A percentile compares a stretch with the other conserved stretches of the same genome.
These are phyloP conservation scores for Tigriopus californicus DNA, from an alignment of 2,888 invertebrate species.

Conservation along the genomic window DNA sequence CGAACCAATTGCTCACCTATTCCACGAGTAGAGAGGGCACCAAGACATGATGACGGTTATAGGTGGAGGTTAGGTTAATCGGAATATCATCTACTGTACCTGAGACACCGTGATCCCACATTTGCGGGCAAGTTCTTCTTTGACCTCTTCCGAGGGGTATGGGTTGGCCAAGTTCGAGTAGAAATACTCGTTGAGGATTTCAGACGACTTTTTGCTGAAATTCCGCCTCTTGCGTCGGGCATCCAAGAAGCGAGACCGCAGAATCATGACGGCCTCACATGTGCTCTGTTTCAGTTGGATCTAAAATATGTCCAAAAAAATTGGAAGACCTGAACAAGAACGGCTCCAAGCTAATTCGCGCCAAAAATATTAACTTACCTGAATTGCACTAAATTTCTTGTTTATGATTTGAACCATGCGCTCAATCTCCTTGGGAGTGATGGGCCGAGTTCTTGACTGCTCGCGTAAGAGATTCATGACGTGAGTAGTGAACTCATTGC, in stretches of 20 bases:
- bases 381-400: slow-evolving; percentile 28
- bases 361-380: no score
- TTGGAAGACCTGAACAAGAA: no score
- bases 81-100: no score
- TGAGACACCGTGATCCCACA: slow-evolving; percentile 95
- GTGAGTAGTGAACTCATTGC: slow-evolving; percentile 39
- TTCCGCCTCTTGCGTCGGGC: slow-evolving; percentile 29
- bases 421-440: slow-evolving; percentile 37
- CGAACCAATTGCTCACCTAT: slow-evolving; percentile 40
- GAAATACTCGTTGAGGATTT: slow-evolving; percentile 98
- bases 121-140: slow-evolving; percentile 95
- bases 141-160: slow-evolving; percentile 98
- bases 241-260: slow-evolving; percentile 36
- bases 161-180: slow-evolving; percentile 99
- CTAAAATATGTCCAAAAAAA: slow-evolving; percentile 1
- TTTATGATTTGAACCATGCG: slow-evolving; percentile 33
- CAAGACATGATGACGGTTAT: background rate
- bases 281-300: slow-evolving; percentile 40
- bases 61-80: background rate
- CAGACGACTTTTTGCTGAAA: slow-evolving; percentile 83
- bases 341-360: no score
- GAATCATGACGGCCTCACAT: slow-evolving; percentile 42
- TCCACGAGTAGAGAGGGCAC: background rate
- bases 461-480: slow-evolving; percentile 35
- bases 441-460: slow-evolving; percentile 35